Percentiles rank a stretch among this genome's conserved stretches.
These are phyloP conservation scores for Heterotilapia buettikoferi DNA, from an alignment of 2,113 vertebrate genomes.

Conservation along the genomic window DNA sequence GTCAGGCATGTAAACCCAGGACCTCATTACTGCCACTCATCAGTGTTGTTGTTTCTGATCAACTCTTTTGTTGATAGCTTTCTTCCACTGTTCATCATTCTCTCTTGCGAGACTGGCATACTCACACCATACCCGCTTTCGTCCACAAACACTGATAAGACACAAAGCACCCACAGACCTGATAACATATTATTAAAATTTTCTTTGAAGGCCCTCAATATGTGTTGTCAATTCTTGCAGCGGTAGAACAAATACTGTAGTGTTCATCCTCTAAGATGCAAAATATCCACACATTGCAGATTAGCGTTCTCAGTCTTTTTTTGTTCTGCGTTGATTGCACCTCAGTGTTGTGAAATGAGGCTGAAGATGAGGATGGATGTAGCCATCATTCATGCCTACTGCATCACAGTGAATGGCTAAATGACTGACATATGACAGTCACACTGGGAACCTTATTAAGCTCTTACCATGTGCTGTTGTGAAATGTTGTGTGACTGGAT, in stretches of 20 bases:
- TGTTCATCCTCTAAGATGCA: neutral
- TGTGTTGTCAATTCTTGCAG: neutral
- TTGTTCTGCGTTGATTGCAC: neutral
- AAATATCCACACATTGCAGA: neutral
- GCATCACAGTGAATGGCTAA: neutral
- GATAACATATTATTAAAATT: neutral
- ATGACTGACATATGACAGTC: slow-evolving; percentile 42
- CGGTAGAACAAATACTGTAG: neutral
- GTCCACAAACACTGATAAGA: neutral
- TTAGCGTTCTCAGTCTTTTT: neutral
- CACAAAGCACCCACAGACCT: neutral
- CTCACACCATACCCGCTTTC: neutral
- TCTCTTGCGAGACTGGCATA: neutral
- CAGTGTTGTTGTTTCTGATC: neutral
- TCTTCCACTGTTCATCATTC: neutral
- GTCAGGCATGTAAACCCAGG: neutral
- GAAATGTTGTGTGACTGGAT: slow-evolving; percentile 5
- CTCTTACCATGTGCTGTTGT: neutral
- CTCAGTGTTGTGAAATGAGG: neutral
- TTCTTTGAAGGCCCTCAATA: neutral
- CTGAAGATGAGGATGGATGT: neutral
- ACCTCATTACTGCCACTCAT: slow-evolving; percentile 6
- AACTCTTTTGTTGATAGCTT: neutral
- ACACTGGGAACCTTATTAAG: slow-evolving; percentile 8
- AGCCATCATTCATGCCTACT: neutral